Evolutionary conservation across 2,113 vertebrate genomes (phyloP).

Genomic region (Apus apus): DNA sequence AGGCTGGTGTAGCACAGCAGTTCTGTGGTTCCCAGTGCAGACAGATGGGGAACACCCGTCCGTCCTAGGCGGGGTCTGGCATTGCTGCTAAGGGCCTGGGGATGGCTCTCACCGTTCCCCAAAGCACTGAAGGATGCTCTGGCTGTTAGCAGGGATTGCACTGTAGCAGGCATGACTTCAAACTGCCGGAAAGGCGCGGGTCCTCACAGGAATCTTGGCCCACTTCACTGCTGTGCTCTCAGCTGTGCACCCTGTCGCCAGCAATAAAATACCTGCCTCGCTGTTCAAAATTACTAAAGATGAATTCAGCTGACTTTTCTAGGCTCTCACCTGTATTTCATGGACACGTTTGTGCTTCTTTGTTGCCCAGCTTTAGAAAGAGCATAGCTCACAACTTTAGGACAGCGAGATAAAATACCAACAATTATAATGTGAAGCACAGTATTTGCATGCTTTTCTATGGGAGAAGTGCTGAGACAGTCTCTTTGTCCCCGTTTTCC

Average conservation of each 20-base stretch:
- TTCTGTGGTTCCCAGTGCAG: not conserved
- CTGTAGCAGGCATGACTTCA: not conserved
- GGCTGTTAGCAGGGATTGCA: not conserved
- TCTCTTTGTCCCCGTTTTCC: not conserved
- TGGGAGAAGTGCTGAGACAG: not conserved
- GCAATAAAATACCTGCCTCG: not conserved
- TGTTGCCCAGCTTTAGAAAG: not conserved
- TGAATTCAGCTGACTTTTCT: not conserved
- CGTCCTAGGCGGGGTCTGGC: not conserved
- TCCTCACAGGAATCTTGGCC: constrained; percentile 14
- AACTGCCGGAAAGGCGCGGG: not conserved
- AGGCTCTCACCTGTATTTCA: not conserved
- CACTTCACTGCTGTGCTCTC: not conserved
- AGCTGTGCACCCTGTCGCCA: not conserved
- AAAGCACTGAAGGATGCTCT: not conserved
- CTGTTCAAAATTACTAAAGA: not conserved
- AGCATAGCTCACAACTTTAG: not conserved
- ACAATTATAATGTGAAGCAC: not conserved
- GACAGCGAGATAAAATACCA: not conserved
- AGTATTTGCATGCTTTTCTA: not conserved
- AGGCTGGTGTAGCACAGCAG: not conserved
- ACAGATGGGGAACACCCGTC: not conserved
- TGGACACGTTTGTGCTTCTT: not conserved
- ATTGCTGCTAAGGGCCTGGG: not conserved
- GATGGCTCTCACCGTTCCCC: not conserved